Evolutionary conservation across 2,888 invertebrate genomes (phyloP).

Genomic region (Macaria liturata): DNA sequence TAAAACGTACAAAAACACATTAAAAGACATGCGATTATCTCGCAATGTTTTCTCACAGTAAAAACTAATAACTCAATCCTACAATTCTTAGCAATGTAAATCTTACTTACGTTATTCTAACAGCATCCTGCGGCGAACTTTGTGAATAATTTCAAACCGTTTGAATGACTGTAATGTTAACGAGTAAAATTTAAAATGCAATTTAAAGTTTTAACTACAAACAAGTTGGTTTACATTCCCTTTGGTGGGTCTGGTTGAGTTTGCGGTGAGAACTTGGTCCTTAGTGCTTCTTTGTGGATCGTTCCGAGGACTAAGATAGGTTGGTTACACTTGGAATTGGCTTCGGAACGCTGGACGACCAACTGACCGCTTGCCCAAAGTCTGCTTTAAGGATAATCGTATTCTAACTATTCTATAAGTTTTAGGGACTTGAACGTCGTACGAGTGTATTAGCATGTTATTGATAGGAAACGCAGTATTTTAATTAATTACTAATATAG

Average conservation of each 20-base stretch:
- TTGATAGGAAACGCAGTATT: too few relatives aligned
- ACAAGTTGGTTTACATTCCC: constrained; percentile 73
- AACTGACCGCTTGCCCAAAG: too few relatives aligned
- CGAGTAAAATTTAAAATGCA: constrained; percentile 77
- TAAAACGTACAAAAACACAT: too few relatives aligned
- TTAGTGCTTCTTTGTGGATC: constrained; percentile 58
- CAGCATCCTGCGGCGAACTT: constrained; percentile 34
- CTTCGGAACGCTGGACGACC: too few relatives aligned
- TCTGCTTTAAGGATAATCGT: too few relatives aligned
- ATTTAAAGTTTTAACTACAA: constrained; percentile 74
- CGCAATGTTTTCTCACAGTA: too few relatives aligned
- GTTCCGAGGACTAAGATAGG: constrained; percentile 57
- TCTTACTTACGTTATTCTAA: constrained; percentile 1
- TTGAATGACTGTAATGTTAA: constrained; percentile 61
- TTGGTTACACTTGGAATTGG: constrained; percentile 39
- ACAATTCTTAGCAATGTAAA: not conserved
- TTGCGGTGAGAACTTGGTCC: constrained; percentile 60
- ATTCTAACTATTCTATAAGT: too few relatives aligned
- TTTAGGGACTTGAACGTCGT: too few relatives aligned
- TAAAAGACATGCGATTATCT: too few relatives aligned
- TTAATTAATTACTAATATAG: too few relatives aligned
- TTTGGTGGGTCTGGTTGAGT: constrained; percentile 66
- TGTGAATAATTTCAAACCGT: constrained; percentile 45
- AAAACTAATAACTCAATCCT: too few relatives aligned
- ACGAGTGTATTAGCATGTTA: too few relatives aligned